Base-by-base conservation (phyloP, 2,797 vertebrate genomes). In the Rousettus madagascariensis region DNA sequence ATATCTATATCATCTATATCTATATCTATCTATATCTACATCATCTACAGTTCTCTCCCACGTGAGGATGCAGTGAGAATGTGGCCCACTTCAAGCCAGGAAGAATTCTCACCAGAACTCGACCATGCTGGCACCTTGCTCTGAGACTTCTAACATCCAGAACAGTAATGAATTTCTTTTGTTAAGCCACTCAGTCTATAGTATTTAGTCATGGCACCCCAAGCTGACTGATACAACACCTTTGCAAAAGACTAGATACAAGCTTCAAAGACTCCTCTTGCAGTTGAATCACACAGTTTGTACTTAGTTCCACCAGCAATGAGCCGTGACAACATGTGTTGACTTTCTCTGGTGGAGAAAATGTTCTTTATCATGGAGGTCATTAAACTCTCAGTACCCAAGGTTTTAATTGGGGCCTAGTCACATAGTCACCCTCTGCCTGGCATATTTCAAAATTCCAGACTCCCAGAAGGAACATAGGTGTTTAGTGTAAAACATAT, bases 41-140 rank as follows among this genome's bases (percentile, higher is more conserved):
- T 12, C 26, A 28, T 30, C 15, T 22, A 2, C 4, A 1, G 5
- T 4, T 86, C 1, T 86, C 3, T 8, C 11, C 13, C 10, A 3
- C 24, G 38, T n/a, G 66, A 57, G 19, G 5, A 24, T 3, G 19
- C 12, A 66, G 15, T 8, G 17, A 66, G 26, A 86, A 55, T 5
- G n/a, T 24, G 3, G 10, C 2, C 82, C 36, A 33, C 30, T 46
- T 8, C 26, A 85, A 69, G 15, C 2, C 41, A 41, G 20, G 7
- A 93, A 75, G 24, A 77, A 0, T 17, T 24, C 17, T 41, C 16
- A 88, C 15, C 17, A 72, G 49, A 30, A n/a, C 3, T 1, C 3
- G 0, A 19, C 9, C 6, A 43, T 28, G 0, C 6, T 36, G 19
- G 8, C 16, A 20, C 2, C 2, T 8, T 30, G 2, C n/a, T 38